A percentile compares a stretch with the other conserved stretches of the same genome.
Evolutionary conservation across 2,113 vertebrate species (phyloP).

Genomic region (Vireo altiloquus): DNA sequence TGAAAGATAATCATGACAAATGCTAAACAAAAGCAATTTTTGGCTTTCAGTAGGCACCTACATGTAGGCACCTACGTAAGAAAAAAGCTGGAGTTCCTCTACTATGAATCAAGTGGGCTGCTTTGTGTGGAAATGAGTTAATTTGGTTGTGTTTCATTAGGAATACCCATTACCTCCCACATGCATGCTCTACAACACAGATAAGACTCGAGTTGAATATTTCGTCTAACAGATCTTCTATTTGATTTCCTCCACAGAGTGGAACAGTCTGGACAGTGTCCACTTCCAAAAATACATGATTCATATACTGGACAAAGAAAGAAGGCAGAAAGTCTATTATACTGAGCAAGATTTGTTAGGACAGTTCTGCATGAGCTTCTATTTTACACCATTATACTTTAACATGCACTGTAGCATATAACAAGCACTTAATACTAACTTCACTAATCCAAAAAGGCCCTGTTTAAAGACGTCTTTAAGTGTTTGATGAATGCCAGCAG

Average conservation of each 20-base stretch:
- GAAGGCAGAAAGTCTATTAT: background rate
- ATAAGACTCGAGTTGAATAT: background rate
- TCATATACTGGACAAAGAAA: background rate
- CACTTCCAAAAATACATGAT: background rate
- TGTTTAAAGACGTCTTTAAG: background rate
- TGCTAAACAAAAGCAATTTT: background rate
- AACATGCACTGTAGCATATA: background rate
- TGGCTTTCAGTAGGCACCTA: background rate
- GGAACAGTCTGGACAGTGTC: background rate
- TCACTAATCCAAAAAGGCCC: background rate
- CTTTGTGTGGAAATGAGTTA: background rate
- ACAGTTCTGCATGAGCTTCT: background rate
- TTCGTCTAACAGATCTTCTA: background rate
- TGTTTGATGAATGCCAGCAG: background rate
- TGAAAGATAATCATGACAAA: background rate
- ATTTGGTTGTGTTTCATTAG: background rate
- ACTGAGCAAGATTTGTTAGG: background rate
- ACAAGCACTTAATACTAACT: background rate
- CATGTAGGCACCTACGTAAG: background rate
- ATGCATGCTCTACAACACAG: background rate
- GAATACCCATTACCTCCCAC: background rate
- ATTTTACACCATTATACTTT: background rate
- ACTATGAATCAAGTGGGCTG: background rate
- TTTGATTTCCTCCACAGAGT: background rate
- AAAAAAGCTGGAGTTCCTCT: background rate